A percentile compares a stretch with the other conserved stretches of the same genome.
These are phyloP conservation scores for Nebria brevicollis DNA, from an alignment of 2,888 invertebrate genomes.

Conservation along the genomic window DNA sequence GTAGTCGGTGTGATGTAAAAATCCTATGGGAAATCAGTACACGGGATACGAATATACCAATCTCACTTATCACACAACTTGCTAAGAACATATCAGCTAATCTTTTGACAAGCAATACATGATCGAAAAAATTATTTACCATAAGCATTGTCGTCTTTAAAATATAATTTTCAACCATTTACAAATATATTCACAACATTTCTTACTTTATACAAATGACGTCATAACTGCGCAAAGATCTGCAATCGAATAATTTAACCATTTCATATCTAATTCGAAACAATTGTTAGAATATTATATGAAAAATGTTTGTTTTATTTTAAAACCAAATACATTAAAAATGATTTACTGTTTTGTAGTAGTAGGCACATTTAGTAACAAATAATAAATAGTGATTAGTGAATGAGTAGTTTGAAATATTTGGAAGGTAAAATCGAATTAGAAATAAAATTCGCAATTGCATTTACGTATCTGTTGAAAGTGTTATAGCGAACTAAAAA, in stretches of 20 bases:
- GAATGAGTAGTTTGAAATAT: not conserved
- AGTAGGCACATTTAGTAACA: too few relatives aligned
- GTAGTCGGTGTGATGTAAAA: constrained; percentile 54
- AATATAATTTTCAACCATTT: not conserved
- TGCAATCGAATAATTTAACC: too few relatives aligned
- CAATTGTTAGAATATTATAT: too few relatives aligned
- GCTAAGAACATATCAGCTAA: constrained; percentile 40
- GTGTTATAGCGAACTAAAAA: constrained; percentile 1
- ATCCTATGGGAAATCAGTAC: constrained; percentile 58
- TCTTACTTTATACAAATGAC: too few relatives aligned
- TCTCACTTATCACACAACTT: constrained; percentile 56
- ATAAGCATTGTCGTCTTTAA: not conserved
- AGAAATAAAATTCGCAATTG: constrained; percentile 16
- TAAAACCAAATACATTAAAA: too few relatives aligned
- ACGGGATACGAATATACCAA: constrained; percentile 56
- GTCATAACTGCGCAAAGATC: too few relatives aligned
- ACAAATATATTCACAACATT: not conserved
- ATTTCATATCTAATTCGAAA: too few relatives aligned
- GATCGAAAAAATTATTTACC: not conserved
- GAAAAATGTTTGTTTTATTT: too few relatives aligned
- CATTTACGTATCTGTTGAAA: not conserved
- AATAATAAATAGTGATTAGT: not conserved
- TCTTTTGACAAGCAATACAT: constrained; percentile 26
- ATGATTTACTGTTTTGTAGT: too few relatives aligned
- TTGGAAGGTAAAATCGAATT: constrained; percentile 4